A percentile compares a stretch with the other conserved stretches of the same genome.
These are phyloP conservation scores for Cygnus buccinator DNA, from an alignment of 2,113 vertebrate genomes.

Conservation along the genomic window DNA sequence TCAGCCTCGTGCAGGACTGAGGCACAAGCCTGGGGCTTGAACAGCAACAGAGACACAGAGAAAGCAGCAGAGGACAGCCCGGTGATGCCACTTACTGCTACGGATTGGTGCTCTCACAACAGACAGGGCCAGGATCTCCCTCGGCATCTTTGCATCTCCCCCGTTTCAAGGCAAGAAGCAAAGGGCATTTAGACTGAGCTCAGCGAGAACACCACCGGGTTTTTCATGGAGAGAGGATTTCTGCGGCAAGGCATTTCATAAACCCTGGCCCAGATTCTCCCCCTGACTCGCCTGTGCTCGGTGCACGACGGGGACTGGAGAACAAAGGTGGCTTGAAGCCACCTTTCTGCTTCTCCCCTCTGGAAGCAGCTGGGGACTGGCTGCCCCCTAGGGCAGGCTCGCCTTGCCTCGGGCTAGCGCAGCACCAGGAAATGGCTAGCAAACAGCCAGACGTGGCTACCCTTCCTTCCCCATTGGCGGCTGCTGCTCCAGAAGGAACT, in stretches of 20 bases:
- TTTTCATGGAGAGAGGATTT: not conserved
- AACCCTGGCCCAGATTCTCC: constrained; percentile 26
- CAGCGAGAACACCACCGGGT: not conserved
- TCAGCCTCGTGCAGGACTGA: not conserved
- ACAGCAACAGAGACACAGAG: accelerated
- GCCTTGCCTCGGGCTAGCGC: not conserved
- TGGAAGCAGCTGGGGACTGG: constrained; percentile 28
- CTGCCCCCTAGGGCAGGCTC: not conserved
- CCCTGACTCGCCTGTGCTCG: not conserved
- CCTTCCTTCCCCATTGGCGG: not conserved
- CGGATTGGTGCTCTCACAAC: not conserved
- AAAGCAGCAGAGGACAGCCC: not conserved
- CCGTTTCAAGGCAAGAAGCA: not conserved
- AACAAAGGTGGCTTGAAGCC: constrained; percentile 67
- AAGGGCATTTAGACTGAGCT: not conserved
- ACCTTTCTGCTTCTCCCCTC: constrained; percentile 4
- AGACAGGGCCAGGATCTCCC: not conserved
- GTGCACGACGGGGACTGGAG: not conserved
- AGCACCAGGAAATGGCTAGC: not conserved
- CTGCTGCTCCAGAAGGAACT: not conserved
- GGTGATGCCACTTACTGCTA: not conserved
- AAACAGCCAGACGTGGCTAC: not conserved
- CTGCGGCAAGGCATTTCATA: not conserved
- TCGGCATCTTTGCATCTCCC: not conserved
- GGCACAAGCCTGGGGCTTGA: not conserved